Conservation (phyloP, 30 jellyfish, hydroid and myxozoan species). For the Turritopsis dohrnii region DNA sequence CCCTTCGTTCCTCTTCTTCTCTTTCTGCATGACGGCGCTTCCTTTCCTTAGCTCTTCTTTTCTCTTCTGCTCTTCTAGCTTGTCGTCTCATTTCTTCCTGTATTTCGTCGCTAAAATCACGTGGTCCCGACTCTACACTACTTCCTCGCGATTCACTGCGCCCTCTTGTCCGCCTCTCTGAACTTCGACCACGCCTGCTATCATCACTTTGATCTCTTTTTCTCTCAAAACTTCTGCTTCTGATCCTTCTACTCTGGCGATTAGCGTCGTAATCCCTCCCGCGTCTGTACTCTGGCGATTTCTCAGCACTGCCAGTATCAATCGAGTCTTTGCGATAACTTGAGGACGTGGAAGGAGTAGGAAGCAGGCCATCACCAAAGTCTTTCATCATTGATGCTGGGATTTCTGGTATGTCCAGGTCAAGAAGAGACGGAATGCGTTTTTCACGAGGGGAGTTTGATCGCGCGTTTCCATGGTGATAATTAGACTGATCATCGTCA, state of each 20-base stretch:
- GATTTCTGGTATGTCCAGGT: neutral
- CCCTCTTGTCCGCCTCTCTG: neutral
- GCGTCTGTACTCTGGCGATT: neutral
- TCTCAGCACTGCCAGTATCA: neutral
- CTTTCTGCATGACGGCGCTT: neutral
- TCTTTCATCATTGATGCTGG: neutral
- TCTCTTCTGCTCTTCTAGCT: constrained; percentile 18
- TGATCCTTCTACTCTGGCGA: neutral
- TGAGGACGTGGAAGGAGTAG: neutral
- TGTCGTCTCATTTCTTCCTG: constrained; percentile 22
- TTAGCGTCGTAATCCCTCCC: neutral
- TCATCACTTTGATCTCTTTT: constrained; percentile 9
- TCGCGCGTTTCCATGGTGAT: neutral
- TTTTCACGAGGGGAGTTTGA: neutral
- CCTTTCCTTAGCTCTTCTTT: constrained; percentile 19
- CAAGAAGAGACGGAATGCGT: neutral
- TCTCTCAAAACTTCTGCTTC: constrained; percentile 2
- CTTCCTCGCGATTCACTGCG: neutral
- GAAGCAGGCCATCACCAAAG: constrained; percentile 12
- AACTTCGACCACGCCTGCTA: neutral
- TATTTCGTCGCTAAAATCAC: constrained; percentile 33
- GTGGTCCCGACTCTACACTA: neutral
- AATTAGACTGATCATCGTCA: neutral
- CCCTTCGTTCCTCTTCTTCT: constrained; percentile 18
- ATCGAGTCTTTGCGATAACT: neutral